Evolutionary conservation across 2,888 invertebrate species (phyloP).

Genomic region (Bugula neritina): DNA sequence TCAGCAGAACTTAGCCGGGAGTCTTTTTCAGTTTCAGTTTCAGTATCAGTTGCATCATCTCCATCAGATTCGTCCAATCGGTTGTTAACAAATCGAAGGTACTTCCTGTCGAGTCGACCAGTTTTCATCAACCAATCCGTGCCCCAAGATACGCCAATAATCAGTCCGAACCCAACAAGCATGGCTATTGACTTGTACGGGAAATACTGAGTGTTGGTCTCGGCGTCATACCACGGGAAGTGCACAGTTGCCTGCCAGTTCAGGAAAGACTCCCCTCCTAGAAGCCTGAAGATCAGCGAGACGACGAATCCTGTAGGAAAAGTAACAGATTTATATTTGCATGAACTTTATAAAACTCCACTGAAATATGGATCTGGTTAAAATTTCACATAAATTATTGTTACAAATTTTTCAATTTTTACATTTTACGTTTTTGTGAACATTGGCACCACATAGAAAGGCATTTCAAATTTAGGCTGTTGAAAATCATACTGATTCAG

Average conservation of each 20-base stretch:
- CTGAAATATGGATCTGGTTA: too few relatives aligned
- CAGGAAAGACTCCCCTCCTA: slow-evolving; percentile 80
- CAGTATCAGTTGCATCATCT: neutral
- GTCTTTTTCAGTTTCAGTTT: too few relatives aligned
- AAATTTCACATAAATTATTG: too few relatives aligned
- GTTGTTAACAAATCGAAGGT: neutral
- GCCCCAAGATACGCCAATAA: slow-evolving; percentile 43
- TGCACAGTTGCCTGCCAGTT: slow-evolving; percentile 48
- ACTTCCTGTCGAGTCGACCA: neutral
- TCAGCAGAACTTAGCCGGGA: too few relatives aligned
- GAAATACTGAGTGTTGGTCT: slow-evolving; percentile 66
- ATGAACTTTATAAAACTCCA: too few relatives aligned
- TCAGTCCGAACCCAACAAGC: slow-evolving; percentile 59
- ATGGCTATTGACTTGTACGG: slow-evolving; percentile 94
- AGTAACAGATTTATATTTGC: too few relatives aligned
- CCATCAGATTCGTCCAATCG: neutral
- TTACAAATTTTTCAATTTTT: too few relatives aligned
- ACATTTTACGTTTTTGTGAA: too few relatives aligned
- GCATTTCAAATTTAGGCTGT: too few relatives aligned
- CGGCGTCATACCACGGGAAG: slow-evolving; percentile 42
- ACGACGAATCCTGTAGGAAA: slow-evolving; percentile 57
- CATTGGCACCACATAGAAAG: too few relatives aligned
- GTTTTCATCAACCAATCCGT: slow-evolving; percentile 55
- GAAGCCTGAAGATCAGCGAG: slow-evolving; percentile 68
- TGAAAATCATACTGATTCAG: too few relatives aligned